Evolutionary conservation across 2,113 vertebrate genomes (phyloP).

Genomic region (Psephotus haematonotus): DNA sequence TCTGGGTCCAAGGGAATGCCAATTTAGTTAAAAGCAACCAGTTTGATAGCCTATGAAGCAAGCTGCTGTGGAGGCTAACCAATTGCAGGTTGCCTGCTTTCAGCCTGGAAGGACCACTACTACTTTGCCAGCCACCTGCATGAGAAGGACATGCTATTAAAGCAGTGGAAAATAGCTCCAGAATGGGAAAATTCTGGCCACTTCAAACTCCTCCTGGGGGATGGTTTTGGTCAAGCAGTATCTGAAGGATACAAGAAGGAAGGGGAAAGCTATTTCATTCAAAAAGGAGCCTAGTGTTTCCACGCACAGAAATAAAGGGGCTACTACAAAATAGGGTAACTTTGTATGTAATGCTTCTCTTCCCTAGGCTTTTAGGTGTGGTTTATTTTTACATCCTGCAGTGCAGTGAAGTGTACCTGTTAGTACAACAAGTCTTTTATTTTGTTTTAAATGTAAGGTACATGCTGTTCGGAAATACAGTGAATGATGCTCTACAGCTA

Average conservation of each 20-base stretch:
- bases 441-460: neutral
- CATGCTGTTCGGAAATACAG: neutral
- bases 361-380: neutral
- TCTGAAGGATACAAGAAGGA: neutral
- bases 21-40: neutral
- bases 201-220: neutral
- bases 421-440: fast-evolving
- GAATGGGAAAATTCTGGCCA: neutral
- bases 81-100: neutral
- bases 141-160: neutral
- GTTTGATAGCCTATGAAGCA: neutral
- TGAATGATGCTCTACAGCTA: neutral
- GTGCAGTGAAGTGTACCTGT: neutral
- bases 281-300: neutral
- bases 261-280: neutral
- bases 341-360: neutral
- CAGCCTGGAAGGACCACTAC: neutral
- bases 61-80: neutral
- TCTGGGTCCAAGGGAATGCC: neutral
- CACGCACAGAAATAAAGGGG: neutral
- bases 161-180: neutral
- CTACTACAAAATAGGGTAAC: neutral
- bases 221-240: neutral
- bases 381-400: neutral
- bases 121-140: neutral